Evolutionary conservation across 1,140 invertebrate genomes (phyloP).

Genomic region (Xylocopa sonorina): DNA sequence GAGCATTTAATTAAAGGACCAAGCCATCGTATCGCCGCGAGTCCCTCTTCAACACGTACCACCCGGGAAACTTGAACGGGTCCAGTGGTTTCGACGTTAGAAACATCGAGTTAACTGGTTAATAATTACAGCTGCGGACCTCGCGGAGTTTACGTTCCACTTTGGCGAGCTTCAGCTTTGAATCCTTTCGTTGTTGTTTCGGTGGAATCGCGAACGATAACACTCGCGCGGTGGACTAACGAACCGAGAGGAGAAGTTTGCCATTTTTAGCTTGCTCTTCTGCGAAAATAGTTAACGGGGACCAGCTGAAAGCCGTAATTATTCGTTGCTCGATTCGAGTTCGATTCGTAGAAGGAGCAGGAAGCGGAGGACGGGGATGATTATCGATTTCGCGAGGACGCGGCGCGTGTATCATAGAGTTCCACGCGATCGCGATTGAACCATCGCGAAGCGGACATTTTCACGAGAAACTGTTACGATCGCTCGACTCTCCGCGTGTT

Average conservation of each 20-base stretch:
- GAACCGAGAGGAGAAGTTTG: too few species aligned
- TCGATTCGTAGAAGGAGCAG: too few species aligned
- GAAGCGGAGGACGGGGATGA: not conserved
- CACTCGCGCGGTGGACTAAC: not conserved
- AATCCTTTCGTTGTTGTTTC: not conserved
- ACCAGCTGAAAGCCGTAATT: too few species aligned
- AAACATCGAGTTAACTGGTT: not conserved
- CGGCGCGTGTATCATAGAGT: not conserved
- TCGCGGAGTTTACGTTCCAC: not conserved
- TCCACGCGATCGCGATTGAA: too few species aligned
- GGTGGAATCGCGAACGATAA: not conserved
- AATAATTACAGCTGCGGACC: not conserved
- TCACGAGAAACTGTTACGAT: not conserved
- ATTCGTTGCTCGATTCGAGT: too few species aligned
- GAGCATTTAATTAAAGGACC: constrained; percentile 1
- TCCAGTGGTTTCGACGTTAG: not conserved
- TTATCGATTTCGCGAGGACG: constrained; percentile 29
- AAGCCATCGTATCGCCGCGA: not conserved
- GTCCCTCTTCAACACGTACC: not conserved
- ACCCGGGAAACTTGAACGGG: not conserved
- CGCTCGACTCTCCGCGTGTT: not conserved
- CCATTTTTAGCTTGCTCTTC: not conserved
- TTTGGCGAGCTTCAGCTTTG: not conserved
- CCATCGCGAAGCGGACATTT: not conserved
- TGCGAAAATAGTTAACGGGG: not conserved